Conservation (phyloP, 2,888 invertebrate genomes). For the Nomada fabriciana region DNA sequence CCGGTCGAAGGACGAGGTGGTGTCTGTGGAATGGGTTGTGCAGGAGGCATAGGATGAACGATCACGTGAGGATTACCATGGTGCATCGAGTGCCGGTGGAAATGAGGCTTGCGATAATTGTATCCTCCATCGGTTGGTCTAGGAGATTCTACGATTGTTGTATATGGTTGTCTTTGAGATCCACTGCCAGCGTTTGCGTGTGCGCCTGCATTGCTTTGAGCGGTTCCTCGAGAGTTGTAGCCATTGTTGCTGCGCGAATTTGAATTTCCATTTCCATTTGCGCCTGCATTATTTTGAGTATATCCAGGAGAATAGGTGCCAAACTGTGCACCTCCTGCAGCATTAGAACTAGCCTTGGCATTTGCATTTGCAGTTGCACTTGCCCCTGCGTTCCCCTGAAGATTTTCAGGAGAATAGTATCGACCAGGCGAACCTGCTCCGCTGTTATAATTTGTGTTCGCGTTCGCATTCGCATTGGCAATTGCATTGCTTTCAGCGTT, state of each 20-base stretch:
- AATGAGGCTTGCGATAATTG: background rate
- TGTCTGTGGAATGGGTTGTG: slow-evolving; percentile 16
- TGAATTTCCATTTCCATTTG: slow-evolving; percentile 17
- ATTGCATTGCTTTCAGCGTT: slow-evolving; percentile 31
- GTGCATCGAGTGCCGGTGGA: background rate
- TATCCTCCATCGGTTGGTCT: background rate
- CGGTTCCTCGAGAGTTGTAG: background rate
- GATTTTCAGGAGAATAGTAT: slow-evolving; percentile 8
- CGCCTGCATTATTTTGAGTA: background rate
- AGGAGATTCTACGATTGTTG: background rate
- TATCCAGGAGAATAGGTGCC: background rate
- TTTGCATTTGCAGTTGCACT: background rate
- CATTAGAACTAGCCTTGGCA: background rate
- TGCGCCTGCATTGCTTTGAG: slow-evolving; percentile 1
- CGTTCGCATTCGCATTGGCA: slow-evolving; percentile 55
- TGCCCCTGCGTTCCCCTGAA: background rate
- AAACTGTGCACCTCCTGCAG: background rate
- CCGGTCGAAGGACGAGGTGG: background rate
- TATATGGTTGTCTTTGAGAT: background rate
- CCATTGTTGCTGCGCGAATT: background rate
- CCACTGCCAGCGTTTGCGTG: background rate
- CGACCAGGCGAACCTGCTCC: background rate
- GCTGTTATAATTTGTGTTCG: slow-evolving; percentile 41
- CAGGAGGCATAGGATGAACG: slow-evolving; percentile 3
- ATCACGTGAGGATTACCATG: background rate